Conservation (phyloP, 64 coral and sea anemone genomes). For the Exaiptasia diaphana region DNA sequence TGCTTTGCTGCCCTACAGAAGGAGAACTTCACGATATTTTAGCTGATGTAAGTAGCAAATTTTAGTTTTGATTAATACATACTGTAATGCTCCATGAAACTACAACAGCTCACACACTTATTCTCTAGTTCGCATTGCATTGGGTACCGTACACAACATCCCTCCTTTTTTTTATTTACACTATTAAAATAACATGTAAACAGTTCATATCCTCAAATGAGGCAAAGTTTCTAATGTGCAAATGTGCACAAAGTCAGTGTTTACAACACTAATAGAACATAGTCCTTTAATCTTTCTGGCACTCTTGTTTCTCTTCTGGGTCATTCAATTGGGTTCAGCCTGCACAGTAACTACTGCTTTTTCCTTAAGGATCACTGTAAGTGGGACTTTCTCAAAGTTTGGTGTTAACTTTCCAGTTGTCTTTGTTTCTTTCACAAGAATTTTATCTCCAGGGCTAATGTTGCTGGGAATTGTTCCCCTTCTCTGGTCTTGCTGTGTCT, state of each 20-base stretch:
- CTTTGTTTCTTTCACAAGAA: slow-evolving; percentile 4
- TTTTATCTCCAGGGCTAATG: no score
- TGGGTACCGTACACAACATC: no score
- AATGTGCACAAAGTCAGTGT: not conserved
- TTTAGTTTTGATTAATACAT: not conserved
- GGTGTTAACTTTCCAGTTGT: not conserved
- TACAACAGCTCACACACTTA: not conserved
- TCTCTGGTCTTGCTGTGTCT: slow-evolving; percentile 10
- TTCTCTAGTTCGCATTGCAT: no score
- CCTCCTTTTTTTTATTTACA: no score
- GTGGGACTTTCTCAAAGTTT: slow-evolving; percentile 14
- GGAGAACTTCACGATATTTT: slow-evolving; percentile 97
- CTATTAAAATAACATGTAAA: no score
- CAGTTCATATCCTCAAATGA: no score
- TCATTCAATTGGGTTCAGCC: no score
- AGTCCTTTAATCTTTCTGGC: not conserved
- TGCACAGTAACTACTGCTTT: slow-evolving; percentile 5
- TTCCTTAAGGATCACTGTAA: slow-evolving; percentile 13
- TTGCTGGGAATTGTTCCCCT: slow-evolving; percentile 8
- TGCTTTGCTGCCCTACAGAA: slow-evolving; percentile 95
- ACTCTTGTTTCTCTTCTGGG: not conserved
- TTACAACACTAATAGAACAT: not conserved
- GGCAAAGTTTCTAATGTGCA: not conserved
- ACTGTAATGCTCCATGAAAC: not conserved
- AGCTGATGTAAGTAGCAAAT: slow-evolving; percentile 59